Conservation (phyloP, 2,113 vertebrate genomes). For the Atractosteus spatula region DNA sequence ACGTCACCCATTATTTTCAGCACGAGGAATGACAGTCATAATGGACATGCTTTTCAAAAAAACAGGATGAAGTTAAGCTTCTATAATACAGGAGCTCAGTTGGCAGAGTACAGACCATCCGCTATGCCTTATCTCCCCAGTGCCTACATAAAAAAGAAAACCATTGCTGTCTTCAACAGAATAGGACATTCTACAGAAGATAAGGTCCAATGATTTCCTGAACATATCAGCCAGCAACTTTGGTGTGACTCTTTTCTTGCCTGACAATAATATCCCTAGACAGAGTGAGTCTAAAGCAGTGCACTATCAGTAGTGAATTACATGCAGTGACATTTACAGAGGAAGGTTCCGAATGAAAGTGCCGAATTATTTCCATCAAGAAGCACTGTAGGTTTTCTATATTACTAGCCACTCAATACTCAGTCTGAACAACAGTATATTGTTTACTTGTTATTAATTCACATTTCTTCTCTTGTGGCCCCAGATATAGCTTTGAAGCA, state of each 20-base stretch:
- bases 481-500: too few relatives aligned
- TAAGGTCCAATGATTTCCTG: conserved; percentile 22
- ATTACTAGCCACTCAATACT: background rate
- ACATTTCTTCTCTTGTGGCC: too few relatives aligned
- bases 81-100: background rate
- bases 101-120: background rate
- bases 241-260: background rate
- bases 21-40: background rate
- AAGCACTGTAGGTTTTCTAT: background rate
- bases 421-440: background rate
- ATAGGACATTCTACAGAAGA: background rate
- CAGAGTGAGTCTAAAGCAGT: conserved; percentile 22
- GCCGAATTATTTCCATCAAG: background rate
- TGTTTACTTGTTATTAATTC: too few relatives aligned
- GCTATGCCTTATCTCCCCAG: background rate
- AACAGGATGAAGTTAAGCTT: background rate
- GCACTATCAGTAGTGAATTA: conserved; percentile 25
- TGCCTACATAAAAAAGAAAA: background rate
- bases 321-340: conserved; percentile 15
- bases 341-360: conserved; percentile 31
- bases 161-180: background rate
- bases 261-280: conserved; percentile 25
- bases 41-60: background rate
- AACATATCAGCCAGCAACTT: conserved; percentile 8
- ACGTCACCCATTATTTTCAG: background rate